Evolutionary conservation across 2,888 invertebrate species (phyloP).

Genomic region (Amblyteles armatorius): DNA sequence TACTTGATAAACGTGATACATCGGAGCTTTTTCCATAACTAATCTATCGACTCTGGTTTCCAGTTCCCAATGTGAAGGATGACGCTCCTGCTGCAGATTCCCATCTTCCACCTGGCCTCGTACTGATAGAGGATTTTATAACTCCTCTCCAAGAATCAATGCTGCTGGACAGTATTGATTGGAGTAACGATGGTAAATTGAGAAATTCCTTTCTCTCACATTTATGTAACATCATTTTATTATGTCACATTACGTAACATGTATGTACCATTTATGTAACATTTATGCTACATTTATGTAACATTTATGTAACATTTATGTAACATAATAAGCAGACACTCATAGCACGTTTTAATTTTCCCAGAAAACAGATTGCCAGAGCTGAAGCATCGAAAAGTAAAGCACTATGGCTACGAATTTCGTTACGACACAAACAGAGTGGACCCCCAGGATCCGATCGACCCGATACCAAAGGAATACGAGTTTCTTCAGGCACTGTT

Average conservation of each 20-base stretch:
- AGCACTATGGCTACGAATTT: slow-evolving; percentile 97
- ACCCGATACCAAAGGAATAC: slow-evolving; percentile 90
- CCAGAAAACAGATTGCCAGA: slow-evolving; percentile 74
- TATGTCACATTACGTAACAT: background rate
- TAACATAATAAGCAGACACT: background rate
- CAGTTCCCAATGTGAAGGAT: slow-evolving; percentile 81
- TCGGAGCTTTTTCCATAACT: slow-evolving; percentile 22
- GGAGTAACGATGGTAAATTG: slow-evolving; percentile 82
- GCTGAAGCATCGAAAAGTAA: slow-evolving; percentile 93
- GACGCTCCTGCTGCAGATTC: slow-evolving; percentile 69
- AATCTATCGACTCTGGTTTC: slow-evolving; percentile 35
- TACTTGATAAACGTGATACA: slow-evolving; percentile 37
- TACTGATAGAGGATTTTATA: slow-evolving; percentile 90
- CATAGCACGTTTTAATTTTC: slow-evolving; percentile 35
- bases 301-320: background rate
- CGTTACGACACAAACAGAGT: slow-evolving; percentile 95
- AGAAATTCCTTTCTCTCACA: background rate
- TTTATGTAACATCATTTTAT: background rate
- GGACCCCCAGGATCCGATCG: slow-evolving; percentile 89
- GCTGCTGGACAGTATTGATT: slow-evolving; percentile 87
- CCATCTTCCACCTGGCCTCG: slow-evolving; percentile 89
- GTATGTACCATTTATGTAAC: background rate
- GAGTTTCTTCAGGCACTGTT: slow-evolving; percentile 88
- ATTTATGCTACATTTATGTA: no score
- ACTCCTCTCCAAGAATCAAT: slow-evolving; percentile 88